Evolutionary conservation across 1,140 invertebrate species (phyloP).

Genomic region (Octopus bimaculoides): DNA sequence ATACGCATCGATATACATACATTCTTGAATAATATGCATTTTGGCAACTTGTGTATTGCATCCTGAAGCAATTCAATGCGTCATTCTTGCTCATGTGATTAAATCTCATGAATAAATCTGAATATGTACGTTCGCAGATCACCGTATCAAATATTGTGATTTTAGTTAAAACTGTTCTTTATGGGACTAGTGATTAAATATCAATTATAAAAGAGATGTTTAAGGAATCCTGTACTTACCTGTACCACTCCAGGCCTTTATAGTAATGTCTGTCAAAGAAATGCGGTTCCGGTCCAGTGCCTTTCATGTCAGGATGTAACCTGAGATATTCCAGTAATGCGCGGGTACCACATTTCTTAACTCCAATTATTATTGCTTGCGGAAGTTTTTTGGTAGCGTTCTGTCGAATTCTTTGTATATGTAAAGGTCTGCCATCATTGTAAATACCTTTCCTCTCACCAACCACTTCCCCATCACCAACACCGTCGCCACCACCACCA

Average conservation of each 20-base stretch:
- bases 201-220: too few relatives aligned
- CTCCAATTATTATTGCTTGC: constrained; percentile 52
- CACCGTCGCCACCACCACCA: neutral
- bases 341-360: constrained; percentile 55
- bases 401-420: neutral
- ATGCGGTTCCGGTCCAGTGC: constrained; percentile 45
- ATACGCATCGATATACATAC: too few relatives aligned
- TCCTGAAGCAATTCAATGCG: too few relatives aligned
- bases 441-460: neutral
- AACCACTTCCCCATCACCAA: neutral
- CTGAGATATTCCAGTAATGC: constrained; percentile 56
- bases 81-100: too few relatives aligned
- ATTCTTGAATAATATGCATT: too few relatives aligned
- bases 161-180: too few relatives aligned
- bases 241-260: constrained; percentile 56
- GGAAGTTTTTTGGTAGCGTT: constrained; percentile 27
- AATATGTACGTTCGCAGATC: too few relatives aligned
- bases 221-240: neutral
- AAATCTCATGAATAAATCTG: too few relatives aligned
- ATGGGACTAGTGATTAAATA: too few relatives aligned
- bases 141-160: too few relatives aligned
- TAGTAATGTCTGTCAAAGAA: constrained; percentile 56
- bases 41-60: too few relatives aligned
- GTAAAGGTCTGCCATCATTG: neutral
- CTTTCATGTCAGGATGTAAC: constrained; percentile 51